A percentile compares a stretch with the other conserved stretches of the same genome.
phyloP scores from a whole-genome alignment of 2,797 vertebrate genomes.

The Malurus leucopterus region DNA sequence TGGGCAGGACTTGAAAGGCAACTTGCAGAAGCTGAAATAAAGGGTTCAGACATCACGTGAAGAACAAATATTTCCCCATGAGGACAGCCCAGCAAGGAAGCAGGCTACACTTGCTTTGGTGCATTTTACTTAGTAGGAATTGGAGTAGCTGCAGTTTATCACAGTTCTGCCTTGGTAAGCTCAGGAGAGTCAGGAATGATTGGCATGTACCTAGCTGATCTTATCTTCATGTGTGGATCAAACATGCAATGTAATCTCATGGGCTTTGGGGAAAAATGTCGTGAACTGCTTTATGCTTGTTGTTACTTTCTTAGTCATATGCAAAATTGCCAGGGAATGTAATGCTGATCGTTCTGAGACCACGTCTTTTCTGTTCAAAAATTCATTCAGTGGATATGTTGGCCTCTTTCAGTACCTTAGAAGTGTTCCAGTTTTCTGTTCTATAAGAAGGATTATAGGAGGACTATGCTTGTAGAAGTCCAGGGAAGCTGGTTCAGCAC shows the following conservation, averaged over 20 bases:
- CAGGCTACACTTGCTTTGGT: rapidly evolving
- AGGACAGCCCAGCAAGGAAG: background rate
- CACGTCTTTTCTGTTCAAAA: background rate
- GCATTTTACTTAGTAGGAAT: background rate
- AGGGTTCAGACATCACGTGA: background rate
- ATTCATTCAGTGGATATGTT: background rate
- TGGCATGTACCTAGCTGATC: background rate
- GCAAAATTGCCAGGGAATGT: background rate
- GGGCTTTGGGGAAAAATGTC: background rate
- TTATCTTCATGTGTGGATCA: background rate
- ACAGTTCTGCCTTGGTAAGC: background rate
- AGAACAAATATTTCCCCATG: background rate
- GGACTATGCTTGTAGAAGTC: background rate
- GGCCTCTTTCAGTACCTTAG: background rate
- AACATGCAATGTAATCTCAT: rapidly evolving
- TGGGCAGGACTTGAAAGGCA: background rate
- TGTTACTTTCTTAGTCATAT: background rate
- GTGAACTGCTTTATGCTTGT: background rate
- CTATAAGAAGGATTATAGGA: background rate
- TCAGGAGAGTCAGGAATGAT: background rate
- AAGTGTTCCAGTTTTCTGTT: background rate
- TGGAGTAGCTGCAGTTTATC: background rate
- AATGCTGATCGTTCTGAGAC: background rate
- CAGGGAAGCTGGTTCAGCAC: background rate
- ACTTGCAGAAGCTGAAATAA: background rate